Evolutionary conservation across 2,113 vertebrate species (phyloP).

Genomic region (Halichoerus grypus): DNA sequence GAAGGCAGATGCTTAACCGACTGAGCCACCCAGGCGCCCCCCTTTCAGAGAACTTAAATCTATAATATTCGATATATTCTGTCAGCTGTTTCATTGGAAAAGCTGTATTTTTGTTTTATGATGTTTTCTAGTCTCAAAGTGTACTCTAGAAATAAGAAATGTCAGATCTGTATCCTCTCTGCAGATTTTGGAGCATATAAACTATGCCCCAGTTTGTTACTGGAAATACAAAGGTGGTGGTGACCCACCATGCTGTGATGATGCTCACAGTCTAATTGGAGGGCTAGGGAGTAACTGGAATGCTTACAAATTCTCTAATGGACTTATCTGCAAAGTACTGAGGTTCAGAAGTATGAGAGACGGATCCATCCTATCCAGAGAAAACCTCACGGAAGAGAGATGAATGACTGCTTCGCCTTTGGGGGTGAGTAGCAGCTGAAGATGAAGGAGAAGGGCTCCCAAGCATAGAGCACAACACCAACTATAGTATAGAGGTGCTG

Average conservation of each 20-base stretch:
- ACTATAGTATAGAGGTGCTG: neutral
- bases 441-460: neutral
- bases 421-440: neutral
- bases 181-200: neutral
- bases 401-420: neutral
- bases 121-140: slow-evolving; percentile 17
- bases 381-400: neutral
- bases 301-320: neutral
- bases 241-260: neutral
- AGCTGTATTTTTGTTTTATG: neutral
- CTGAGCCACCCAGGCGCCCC: too few species aligned
- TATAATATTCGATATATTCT: neutral
- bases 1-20: too few species aligned
- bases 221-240: neutral
- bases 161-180: neutral
- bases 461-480: neutral
- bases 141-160: neutral
- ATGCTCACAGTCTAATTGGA: neutral
- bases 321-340: neutral
- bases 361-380: neutral
- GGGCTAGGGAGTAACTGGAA: neutral
- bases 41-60: neutral
- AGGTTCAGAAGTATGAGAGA: neutral
- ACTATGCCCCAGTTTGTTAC: neutral
- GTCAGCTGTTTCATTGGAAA: neutral